These are phyloP conservation scores for Clarias magur DNA, from an alignment of 2,113 vertebrate genomes.

Conservation along the genomic window DNA sequence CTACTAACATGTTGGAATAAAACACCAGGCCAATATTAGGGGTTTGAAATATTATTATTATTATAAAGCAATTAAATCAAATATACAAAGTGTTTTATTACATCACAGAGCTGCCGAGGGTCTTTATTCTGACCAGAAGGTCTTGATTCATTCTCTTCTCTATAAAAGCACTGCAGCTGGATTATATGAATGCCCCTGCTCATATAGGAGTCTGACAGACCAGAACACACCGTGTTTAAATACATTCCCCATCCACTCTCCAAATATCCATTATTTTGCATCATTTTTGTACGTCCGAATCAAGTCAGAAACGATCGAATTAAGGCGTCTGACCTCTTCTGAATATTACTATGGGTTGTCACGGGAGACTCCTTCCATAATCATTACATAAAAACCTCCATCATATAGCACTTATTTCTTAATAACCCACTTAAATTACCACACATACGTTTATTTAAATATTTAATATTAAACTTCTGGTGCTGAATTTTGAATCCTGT, in stretches of 20 bases:
- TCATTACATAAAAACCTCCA: too few relatives aligned
- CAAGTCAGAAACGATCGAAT: too few relatives aligned
- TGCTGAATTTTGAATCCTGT: neutral
- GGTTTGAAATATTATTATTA: neutral
- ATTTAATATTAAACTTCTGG: neutral
- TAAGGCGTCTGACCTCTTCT: neutral
- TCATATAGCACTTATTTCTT: too few relatives aligned
- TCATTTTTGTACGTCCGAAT: neutral
- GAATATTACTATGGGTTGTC: too few relatives aligned
- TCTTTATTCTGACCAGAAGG: neutral
- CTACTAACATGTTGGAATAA: neutral
- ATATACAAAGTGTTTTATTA: neutral
- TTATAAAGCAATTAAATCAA: neutral
- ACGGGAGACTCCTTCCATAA: too few relatives aligned
- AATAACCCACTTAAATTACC: neutral
- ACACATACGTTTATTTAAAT: neutral
- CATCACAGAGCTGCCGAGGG: neutral
- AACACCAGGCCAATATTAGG: neutral
- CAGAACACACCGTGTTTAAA: neutral
- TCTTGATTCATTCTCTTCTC: neutral
- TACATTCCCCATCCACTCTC: neutral
- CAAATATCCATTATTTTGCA: neutral
- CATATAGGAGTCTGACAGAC: neutral
- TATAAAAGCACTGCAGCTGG: too few relatives aligned
- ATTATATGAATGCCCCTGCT: neutral